phyloP scores from a whole-genome alignment of 2,113 vertebrate species.

The Psilopogon haemacephalus region DNA sequence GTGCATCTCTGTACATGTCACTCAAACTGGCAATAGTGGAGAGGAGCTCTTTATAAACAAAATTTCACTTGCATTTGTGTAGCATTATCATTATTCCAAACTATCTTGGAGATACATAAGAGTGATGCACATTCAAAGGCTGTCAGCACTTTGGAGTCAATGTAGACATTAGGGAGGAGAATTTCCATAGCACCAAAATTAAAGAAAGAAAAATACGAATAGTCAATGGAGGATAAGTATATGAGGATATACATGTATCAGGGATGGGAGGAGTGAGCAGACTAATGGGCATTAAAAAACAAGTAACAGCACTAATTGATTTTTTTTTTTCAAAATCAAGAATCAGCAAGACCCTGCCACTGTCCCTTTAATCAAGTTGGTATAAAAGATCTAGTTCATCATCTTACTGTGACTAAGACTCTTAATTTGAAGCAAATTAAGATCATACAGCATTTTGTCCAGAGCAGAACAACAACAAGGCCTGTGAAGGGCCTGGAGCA shows the following conservation, averaged over 20 bases:
- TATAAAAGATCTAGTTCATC: neutral
- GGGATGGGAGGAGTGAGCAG: neutral
- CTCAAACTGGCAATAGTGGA: rapidly evolving
- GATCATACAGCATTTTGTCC: too few species aligned
- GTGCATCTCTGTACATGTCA: neutral
- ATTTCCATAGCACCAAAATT: slow-evolving; percentile 73
- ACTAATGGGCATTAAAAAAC: neutral
- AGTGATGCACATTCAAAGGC: neutral
- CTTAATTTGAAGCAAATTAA: neutral
- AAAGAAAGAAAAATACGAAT: slow-evolving; percentile 38
- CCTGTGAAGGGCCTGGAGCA: too few species aligned
- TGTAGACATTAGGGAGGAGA: neutral
- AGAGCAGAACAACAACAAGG: too few species aligned
- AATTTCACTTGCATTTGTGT: neutral
- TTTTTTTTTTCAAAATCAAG: neutral
- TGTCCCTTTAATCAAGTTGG: slow-evolving; percentile 4
- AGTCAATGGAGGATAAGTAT: slow-evolving; percentile 14
- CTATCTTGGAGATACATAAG: neutral
- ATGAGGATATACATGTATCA: neutral
- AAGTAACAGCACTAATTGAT: neutral
- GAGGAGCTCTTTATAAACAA: neutral
- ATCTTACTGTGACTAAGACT: neutral
- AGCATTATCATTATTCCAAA: neutral
- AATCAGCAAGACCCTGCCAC: neutral
- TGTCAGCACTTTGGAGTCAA: slow-evolving; percentile 26